Evolutionary conservation across 1,140 invertebrate genomes (phyloP), one percentile per base, ranked within the genome.

Genomic region (Meloidogyne exigua): DNA sequence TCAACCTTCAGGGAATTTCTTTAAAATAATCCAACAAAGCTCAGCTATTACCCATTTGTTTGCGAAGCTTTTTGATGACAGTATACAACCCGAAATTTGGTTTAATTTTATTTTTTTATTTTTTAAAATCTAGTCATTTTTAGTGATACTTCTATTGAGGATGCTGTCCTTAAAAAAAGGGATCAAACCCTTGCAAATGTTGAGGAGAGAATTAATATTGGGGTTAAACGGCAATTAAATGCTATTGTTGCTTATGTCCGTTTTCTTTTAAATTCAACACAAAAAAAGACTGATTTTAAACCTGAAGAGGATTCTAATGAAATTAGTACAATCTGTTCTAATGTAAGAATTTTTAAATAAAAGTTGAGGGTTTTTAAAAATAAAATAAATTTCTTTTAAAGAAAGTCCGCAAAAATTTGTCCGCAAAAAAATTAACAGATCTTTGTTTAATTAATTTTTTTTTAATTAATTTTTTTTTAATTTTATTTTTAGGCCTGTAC

Each of bases 241-340:
- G 93, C 94, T 0, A 92, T 97, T 26, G 91, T 94, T 75, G 92
- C 92, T 23, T 98, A 95, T 93, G 92, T 96, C 0, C 93, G 93
- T 89, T 90, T 94, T 67, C 92, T 95, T 84, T 89, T 99, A 1
- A 92, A 94, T 88, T 92, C 91, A 5, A 95, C 98, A 87, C 96
- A 99, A 89, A 94, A 94, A 87, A 96, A 96, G 87, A 93, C 92
- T 0, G 96, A 98, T 88, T 98, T 96, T 83, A 96, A 94, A 85
- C 94, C 95, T 0, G 96, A 98, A 73, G 88, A 92, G 90, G 88
- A 89, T 77, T 88, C 26, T 49, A 89, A 62, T n/a, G 80, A 68
- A 44, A 80, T 80, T 25, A 79, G 62, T 32, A 64, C 80, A 13
- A 76, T 76, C 2, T 80, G 73, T 72, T 76, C 70, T 18, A 79